These are phyloP conservation scores for Drosophila nikananu DNA, from an alignment of 1,140 invertebrate genomes.

Conservation along the genomic window DNA sequence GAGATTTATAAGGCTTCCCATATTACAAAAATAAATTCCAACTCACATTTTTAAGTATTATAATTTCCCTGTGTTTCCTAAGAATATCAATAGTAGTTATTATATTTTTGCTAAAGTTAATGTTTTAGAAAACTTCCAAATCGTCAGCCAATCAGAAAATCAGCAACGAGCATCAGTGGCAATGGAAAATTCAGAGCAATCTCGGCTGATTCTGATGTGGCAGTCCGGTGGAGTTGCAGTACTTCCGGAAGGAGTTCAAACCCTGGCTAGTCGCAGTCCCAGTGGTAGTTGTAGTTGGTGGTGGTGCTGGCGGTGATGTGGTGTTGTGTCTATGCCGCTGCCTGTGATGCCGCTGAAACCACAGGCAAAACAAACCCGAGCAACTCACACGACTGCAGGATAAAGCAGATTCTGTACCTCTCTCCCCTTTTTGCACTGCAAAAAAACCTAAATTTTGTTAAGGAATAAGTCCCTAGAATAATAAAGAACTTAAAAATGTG, in stretches of 20 bases:
- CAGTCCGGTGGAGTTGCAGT: not conserved
- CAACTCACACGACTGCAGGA: slow-evolving; percentile 9
- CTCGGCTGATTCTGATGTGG: not conserved
- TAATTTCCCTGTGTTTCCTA: not conserved
- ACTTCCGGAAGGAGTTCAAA: slow-evolving; percentile 12
- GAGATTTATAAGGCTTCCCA: not conserved
- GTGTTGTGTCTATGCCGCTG: slow-evolving; percentile 39
- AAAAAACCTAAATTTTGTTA: not conserved
- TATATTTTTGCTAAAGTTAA: not conserved
- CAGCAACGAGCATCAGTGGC: not conserved
- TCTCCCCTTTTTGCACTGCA: not conserved
- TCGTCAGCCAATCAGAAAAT: not conserved
- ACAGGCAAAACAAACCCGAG: slow-evolving; percentile 70
- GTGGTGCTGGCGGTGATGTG: slow-evolving; percentile 14
- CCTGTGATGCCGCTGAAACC: slow-evolving; percentile 48
- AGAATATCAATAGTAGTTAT: no score
- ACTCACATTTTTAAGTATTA: not conserved
- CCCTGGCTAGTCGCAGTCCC: slow-evolving; percentile 13
- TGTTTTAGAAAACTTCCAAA: not conserved
- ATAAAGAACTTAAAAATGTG: no score
- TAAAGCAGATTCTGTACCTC: slow-evolving; percentile 2
- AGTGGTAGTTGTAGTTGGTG: slow-evolving; percentile 40
- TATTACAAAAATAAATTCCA: not conserved
- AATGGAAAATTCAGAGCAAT: not conserved
- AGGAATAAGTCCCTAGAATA: not conserved